Conservation (phyloP, 2,797 vertebrate genomes). For the Acanthopagrus latus region DNA sequence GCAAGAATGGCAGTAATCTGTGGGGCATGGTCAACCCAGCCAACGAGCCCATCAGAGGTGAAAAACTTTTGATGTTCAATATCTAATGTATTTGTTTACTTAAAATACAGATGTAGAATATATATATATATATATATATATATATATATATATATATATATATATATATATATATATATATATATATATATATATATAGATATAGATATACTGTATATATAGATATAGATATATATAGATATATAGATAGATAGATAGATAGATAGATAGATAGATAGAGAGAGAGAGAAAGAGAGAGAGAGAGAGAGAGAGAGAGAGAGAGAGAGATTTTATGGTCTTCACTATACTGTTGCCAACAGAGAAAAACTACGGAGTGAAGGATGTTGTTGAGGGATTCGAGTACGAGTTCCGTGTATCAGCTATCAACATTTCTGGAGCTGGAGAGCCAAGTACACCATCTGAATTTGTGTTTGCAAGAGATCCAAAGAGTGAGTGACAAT, state of each 20-base stretch:
- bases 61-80: neutral
- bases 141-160: too few species aligned
- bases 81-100: neutral
- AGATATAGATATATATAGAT: too few species aligned
- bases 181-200: too few species aligned
- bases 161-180: too few species aligned
- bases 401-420: constrained; percentile 93
- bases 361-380: constrained; percentile 83
- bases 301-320: too few species aligned
- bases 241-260: too few species aligned
- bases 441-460: constrained; percentile 88
- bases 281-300: too few species aligned
- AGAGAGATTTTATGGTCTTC: neutral
- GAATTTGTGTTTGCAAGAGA: constrained; percentile 87
- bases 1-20: constrained; percentile 87
- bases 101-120: neutral
- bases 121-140: too few species aligned
- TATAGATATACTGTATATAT: too few species aligned
- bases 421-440: constrained; percentile 88
- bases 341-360: constrained; percentile 60
- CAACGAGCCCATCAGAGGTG: constrained; percentile 80
- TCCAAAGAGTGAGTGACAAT: constrained; percentile 86
- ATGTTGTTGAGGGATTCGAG: constrained; percentile 87
- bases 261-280: too few species aligned
- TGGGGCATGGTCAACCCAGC: constrained; percentile 86